Base-by-base conservation (phyloP, 2,113 vertebrate species). In the Hypanus sabinus region DNA sequence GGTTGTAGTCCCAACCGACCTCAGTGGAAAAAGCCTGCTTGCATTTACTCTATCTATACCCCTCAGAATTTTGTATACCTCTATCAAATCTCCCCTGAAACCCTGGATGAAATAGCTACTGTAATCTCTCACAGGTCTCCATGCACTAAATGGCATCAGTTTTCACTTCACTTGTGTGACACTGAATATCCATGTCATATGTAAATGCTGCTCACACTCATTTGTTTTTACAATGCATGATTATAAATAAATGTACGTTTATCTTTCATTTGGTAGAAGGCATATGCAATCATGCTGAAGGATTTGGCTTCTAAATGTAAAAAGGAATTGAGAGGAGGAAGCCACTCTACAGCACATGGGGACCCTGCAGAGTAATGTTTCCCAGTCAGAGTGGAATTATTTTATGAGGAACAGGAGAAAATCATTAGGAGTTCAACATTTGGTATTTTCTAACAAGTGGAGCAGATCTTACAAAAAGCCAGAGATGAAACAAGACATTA, bases 171-270 rank as follows among this genome's bases (percentile, higher is more conserved):
- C 62, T 70, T 68, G 60, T 68, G 36, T 90, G 27, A 60, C 24
- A 30, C 20, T 91, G 88, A 70, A 22, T 91, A 91, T 22, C 60
- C 30, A 36, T 65, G 70, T 68, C 60, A 91, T 14, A 12, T 36
- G 46, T 36, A 71, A 93, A 93, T 46, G 70, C 38, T 93, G 91
- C 70, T 93, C 38, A 22, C 46, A 38, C 65, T 71, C 33, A 11
- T 2, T 92, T 71, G 36, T 65, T 36, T 71, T 92, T 71, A 22
- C 68, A 24, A 46, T 14, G 33, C 38, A 27, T 4, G 27, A 73
- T 38, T 71, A 22, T 55, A 73, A 93, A 93, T 93, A 93, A 73
- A 46, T 93, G 73, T 27, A 16, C 55, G 30, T 93, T 71, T 93
- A 38, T 73, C 38, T 55, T 73, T 93, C 16, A 38, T 73, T 73